A percentile compares a stretch with the other conserved stretches of the same genome.
Conservation (phyloP, 2,888 invertebrate genomes). For the Athrips mouffetella region DNA sequence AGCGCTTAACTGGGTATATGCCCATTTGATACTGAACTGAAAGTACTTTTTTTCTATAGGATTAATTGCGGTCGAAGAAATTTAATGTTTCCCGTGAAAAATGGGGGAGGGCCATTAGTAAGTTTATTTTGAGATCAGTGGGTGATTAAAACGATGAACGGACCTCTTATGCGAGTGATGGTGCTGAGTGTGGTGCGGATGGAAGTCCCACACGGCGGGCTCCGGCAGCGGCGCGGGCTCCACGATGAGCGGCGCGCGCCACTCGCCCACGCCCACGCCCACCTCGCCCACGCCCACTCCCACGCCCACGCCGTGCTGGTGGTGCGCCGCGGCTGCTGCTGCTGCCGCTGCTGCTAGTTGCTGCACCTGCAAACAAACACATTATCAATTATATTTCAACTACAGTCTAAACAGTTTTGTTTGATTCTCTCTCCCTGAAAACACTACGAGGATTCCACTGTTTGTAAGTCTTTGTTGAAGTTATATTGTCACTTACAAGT, state of each 20-base stretch:
- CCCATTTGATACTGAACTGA: too few species aligned
- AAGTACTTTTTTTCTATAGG: not conserved
- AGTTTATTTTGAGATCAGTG: too few species aligned
- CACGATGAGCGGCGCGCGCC: conserved; percentile 96
- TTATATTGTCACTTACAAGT: too few species aligned
- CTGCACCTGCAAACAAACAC: conserved; percentile 80
- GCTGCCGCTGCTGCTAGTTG: conserved; percentile 89
- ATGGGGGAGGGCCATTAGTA: too few species aligned
- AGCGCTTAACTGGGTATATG: too few species aligned
- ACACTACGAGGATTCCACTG: too few species aligned
- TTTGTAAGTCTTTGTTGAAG: too few species aligned
- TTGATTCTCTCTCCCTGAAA: too few species aligned
- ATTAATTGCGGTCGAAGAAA: not conserved
- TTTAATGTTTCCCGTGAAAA: not conserved
- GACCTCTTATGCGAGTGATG: conserved; percentile 66
- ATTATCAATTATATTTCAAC: too few species aligned
- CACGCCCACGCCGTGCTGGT: conserved; percentile 37
- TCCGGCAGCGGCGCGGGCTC: conserved; percentile 73
- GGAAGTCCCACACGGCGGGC: conserved; percentile 64
- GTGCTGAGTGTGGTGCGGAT: conserved; percentile 55
- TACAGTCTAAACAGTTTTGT: too few species aligned
- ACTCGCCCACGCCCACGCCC: conserved; percentile 66
- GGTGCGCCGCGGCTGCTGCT: conserved; percentile 87
- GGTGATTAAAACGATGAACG: too few species aligned
- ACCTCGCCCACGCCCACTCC: conserved; percentile 75